Evolutionary conservation across 2,113 vertebrate genomes (phyloP), one percentile per base, ranked within the genome.

Genomic region (Stegostoma tigrinum): DNA sequence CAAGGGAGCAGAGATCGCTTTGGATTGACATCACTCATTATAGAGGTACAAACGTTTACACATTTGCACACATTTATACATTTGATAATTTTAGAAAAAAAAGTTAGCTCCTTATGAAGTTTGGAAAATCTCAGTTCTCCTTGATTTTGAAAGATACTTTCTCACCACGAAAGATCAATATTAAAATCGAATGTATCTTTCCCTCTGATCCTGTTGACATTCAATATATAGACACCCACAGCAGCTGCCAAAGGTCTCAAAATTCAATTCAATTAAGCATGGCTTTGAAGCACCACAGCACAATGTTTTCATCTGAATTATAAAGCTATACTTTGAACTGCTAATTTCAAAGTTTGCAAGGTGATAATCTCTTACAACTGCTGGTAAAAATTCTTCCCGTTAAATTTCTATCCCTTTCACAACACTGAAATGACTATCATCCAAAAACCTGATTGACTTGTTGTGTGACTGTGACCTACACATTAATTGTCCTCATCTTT

Each of bases 231-330:
- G 6, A 86, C 21, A 86, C 19, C 23, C 27, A 89, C 14, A 30
- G 2, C 48, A 55, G 8, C 15, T 23, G 86, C 45, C 23, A 52
- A 10, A 30, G 48, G 48, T 55, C 24, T 30, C 14, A 30, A 30
- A 30, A 52, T 89, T 89, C 86, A 55, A 55, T 89, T 89, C 86
- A 89, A 55, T 89, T 89, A 89, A 30, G 86, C 86, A 89, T 55
- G 48, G 48, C 86, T 89, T 55, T 89, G 48, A 89, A 89, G 45
- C 52, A 89, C 30, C 6, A 12, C 45, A 55, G 48, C 45, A 89
- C 38, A 83, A 23, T 45, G 42, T 5, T 83, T 83, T 42, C 42
- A 42, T 83, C 45, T 83, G 80, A 83, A 83, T 83, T 83, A 42
- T 83, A 83, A 83, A 83, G 80, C 80, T 83, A 21, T 45, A 45